Evolutionary conservation across 2,888 invertebrate species (phyloP).

Genomic region (Branchinecta sandiegonensis): DNA sequence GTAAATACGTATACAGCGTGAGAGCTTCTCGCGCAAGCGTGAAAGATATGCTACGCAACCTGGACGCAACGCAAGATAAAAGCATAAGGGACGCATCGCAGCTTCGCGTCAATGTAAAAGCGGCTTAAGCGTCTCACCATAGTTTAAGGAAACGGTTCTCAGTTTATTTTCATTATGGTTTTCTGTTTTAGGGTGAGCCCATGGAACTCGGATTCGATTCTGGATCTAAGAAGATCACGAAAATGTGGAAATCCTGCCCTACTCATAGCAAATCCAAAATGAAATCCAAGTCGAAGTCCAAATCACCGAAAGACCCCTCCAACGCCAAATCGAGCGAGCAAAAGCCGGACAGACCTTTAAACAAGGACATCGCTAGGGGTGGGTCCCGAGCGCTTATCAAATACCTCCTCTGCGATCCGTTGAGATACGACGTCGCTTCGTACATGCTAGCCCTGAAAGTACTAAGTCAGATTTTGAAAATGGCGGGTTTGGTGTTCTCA

Average conservation of each 20-base stretch:
- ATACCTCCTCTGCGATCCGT: background rate
- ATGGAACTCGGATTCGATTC: too few relatives aligned
- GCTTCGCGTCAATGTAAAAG: too few relatives aligned
- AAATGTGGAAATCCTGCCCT: background rate
- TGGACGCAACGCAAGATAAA: too few relatives aligned
- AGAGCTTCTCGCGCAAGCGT: too few relatives aligned
- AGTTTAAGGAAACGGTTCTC: too few relatives aligned
- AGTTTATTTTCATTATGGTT: too few relatives aligned
- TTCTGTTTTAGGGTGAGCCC: too few relatives aligned
- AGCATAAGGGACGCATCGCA: too few relatives aligned
- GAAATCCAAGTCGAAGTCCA: constrained; percentile 11
- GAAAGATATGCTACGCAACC: too few relatives aligned
- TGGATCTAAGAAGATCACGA: background rate
- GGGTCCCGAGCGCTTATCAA: background rate
- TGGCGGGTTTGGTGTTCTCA: background rate
- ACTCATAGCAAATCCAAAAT: constrained; percentile 4
- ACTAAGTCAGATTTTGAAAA: constrained; percentile 2
- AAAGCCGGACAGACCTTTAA: constrained; percentile 12
- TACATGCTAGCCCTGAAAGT: constrained; percentile 1
- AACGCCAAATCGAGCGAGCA: background rate
- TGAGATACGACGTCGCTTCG: constrained; percentile 11
- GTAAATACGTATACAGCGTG: too few relatives aligned
- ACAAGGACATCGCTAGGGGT: background rate
- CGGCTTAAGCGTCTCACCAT: too few relatives aligned
- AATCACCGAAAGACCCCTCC: constrained; percentile 1